These are phyloP conservation scores for Pteronotus mesoamericanus DNA, from an alignment of 2,797 vertebrate genomes.

Conservation along the genomic window DNA sequence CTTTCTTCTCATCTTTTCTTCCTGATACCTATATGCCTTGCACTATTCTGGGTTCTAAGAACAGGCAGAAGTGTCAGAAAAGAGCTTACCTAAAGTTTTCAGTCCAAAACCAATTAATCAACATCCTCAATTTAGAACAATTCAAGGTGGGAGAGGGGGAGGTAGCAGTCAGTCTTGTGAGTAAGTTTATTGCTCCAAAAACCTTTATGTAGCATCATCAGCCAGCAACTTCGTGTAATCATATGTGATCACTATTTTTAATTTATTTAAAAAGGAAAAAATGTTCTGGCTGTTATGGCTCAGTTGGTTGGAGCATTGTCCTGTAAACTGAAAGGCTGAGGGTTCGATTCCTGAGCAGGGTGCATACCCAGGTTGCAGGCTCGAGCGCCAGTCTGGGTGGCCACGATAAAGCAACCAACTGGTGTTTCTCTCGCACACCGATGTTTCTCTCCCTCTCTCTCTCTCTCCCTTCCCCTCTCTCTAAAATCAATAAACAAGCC, in stretches of 20 bases:
- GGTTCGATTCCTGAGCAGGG: too few species aligned
- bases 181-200: conserved; percentile 16
- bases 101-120: neutral
- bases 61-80: neutral
- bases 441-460: neutral
- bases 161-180: neutral
- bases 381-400: neutral
- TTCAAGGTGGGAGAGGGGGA: neutral
- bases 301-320: neutral
- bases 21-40: neutral
- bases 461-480: neutral
- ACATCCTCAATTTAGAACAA: neutral
- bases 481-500: neutral
- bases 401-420: neutral
- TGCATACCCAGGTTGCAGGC: too few species aligned
- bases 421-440: neutral
- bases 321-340: neutral
- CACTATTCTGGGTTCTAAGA: neutral
- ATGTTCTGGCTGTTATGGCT: neutral
- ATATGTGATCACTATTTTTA: neutral
- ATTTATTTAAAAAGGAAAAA: conserved; percentile 19
- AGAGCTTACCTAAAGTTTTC: neutral
- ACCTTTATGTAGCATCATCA: neutral
- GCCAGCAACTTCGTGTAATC: neutral
- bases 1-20: neutral